A percentile compares a stretch with the other conserved stretches of the same genome.
phyloP scores from a whole-genome alignment of 2,888 invertebrate species.

The Apodemia mormo region DNA sequence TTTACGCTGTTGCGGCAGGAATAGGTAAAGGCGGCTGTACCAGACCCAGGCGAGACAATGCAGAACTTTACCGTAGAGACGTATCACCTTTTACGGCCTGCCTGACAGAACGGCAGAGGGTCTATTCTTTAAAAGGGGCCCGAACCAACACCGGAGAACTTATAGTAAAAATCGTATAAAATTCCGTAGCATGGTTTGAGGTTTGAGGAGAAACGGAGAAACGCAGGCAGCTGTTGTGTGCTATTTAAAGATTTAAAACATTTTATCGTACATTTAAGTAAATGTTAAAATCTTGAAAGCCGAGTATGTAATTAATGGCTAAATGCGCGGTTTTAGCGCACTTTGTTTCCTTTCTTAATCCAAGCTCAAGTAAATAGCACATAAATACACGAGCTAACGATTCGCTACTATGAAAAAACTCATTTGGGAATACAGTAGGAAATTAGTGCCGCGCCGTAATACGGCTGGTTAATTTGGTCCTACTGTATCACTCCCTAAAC shows the following conservation, averaged over 20 bases:
- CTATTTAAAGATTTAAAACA: background rate
- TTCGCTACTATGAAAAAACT: constrained; percentile 29
- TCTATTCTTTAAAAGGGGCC: too few relatives aligned
- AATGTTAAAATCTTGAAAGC: background rate
- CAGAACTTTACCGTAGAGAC: too few relatives aligned
- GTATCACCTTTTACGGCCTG: too few relatives aligned
- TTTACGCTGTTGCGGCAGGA: too few relatives aligned
- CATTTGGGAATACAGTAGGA: constrained; percentile 30
- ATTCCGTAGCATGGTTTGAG: too few relatives aligned
- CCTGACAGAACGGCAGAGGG: too few relatives aligned
- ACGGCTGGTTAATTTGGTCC: constrained; percentile 35
- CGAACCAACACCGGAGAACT: too few relatives aligned
- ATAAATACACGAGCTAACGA: constrained; percentile 34
- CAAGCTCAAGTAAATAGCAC: constrained; percentile 36
- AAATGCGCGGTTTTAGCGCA: constrained; percentile 34
- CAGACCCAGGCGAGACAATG: too few relatives aligned
- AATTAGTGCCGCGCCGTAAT: constrained; percentile 30
- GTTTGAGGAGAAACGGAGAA: too few relatives aligned
- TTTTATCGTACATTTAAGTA: background rate
- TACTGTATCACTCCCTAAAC: constrained; percentile 38
- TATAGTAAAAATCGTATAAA: too few relatives aligned
- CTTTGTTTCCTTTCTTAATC: constrained; percentile 33
- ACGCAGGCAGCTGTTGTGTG: background rate
- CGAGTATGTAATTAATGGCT: constrained; percentile 24
- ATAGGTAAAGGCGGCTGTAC: too few relatives aligned